Evolutionary conservation across 2,113 vertebrate genomes (phyloP), one percentile per base, ranked within the genome.

Genomic region (Elephas maximus): DNA sequence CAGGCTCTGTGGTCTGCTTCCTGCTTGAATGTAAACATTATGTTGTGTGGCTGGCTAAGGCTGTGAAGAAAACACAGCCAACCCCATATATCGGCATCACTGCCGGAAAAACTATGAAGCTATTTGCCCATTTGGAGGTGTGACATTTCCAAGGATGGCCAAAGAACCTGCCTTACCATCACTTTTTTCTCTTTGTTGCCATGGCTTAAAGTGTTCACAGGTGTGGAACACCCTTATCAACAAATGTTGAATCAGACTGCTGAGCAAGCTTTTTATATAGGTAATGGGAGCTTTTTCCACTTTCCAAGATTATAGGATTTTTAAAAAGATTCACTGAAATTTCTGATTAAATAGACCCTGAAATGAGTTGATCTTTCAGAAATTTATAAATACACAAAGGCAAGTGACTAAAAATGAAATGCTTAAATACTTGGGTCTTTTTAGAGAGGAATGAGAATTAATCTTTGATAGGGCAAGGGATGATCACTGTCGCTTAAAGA

Each of bases 21-120:
- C 86, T 37, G 79, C 90, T 95, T 83, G 81, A 96, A 89, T 89
- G 86, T 96, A 96, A 97, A 97, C 88, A 90, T 44, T 95, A 96
- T 88, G 96, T 91, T 97, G 95, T 91, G 57, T 0, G 88, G 81
- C 96, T 98, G 91, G 84, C 81, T 93, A 96, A 97, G 91, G 83
- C 94, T 93, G 2, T 24, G 88, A 92, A 86, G 96, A 93, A 53
- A 95, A 96, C 76, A 62, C 1, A 57, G 95, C 94, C 97, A 93
- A 69, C 90, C 85, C 57, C 84, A 8, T 90, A 76, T 20, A 89
- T 93, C 82, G 97, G 73, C 95, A 97, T 97, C 97, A 97, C 63
- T 94, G 95, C 45, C 45, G 77, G 65, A 92, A 90, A 62, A 73
- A 81, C 94, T 53, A 83, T 57, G 79, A 53, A 84, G 93, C 69